Base-by-base conservation (phyloP, 35 echinoderm and acorn worm genomes). In the Stichopus chloronotus region DNA sequence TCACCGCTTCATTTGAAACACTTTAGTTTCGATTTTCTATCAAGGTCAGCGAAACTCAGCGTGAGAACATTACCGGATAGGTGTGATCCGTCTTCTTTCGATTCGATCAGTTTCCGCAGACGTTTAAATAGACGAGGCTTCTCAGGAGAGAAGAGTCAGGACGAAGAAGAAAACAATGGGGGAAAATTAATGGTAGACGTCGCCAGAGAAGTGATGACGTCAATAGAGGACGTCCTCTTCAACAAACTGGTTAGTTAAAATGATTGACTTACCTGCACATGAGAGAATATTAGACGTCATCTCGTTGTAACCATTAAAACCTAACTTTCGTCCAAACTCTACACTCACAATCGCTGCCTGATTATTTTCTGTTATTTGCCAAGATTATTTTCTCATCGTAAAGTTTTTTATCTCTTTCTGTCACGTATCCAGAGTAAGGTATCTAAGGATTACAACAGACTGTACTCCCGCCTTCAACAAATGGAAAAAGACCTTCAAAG, bases 361-460 rank as follows among this genome's bases (percentile, higher is more conserved):
- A 43, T 43, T 43, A 43, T 43, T 43, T 43, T 43, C 30, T 3
- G 30, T 43, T 43, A 43, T 43, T 43, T 43, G 3, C 30, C 30
- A 43, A 43, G 30, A 43, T 1, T 43, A 43, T 43, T 43, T 14
- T 5, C 22, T 7, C 61, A 65, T 65, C 0, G 19, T 65, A 9
- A 65, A 16, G 19, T 74, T 74, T 21, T n/a, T n/a, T 74, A 5
- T 74, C 69, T 74, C n/a, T 74, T n/a, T n/a, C 69, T 14, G 4
- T 56, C 56, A 4, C 53, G 22, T 84, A 8, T 4, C n/a, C 81
- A 84, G 81, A 84, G 81, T 21, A 54, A 57, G 56, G 53, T 84
- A 17, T 84, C 81, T 57, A 84, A 57, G n/a, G 81, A 84, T 55
- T 55, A 84, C 81, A 84, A 84, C 14, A 56, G 81, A 84, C 81